A percentile compares a stretch with the other conserved stretches of the same genome.
These are phyloP conservation scores for Lampropteryx suffumata DNA, from an alignment of 2,888 invertebrate genomes.

Conservation along the genomic window DNA sequence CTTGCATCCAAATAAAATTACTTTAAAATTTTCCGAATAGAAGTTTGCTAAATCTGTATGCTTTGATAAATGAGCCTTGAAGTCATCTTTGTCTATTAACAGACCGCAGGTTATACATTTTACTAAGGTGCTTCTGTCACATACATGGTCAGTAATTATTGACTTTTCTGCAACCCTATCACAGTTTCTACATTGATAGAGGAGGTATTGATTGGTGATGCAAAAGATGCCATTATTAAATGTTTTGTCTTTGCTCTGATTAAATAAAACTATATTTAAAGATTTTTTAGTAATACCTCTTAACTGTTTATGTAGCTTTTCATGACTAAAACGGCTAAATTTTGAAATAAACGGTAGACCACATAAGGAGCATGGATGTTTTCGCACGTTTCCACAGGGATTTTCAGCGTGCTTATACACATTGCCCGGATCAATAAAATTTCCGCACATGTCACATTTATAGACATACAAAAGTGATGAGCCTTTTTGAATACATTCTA, in stretches of 20 bases:
- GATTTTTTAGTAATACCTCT: conserved; percentile 40
- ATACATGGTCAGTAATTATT: conserved; percentile 40
- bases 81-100: conserved; percentile 44
- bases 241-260: conserved; percentile 46
- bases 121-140: conserved; percentile 42
- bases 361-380: conserved; percentile 53
- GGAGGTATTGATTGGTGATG: conserved; percentile 41
- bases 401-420: conserved; percentile 49
- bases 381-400: conserved; percentile 44
- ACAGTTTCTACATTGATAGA: conserved; percentile 65
- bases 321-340: conserved; percentile 45
- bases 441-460: conserved; percentile 58
- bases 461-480: conserved; percentile 46
- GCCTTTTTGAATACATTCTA: conserved; percentile 57
- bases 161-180: conserved; percentile 49
- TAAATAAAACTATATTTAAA: conserved; percentile 56
- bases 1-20: conserved; percentile 54
- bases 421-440: conserved; percentile 46
- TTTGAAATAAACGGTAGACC: conserved; percentile 50
- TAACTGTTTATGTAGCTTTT: conserved; percentile 46
- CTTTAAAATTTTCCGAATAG: conserved; percentile 50
- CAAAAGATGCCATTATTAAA: conserved; percentile 43
- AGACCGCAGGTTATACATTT: conserved; percentile 58
- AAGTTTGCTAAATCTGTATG: conserved; percentile 52
- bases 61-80: conserved; percentile 48